Conservation (phyloP, 30 jellyfish, hydroid and myxozoan species). For the Cassiopea xamachana region DNA sequence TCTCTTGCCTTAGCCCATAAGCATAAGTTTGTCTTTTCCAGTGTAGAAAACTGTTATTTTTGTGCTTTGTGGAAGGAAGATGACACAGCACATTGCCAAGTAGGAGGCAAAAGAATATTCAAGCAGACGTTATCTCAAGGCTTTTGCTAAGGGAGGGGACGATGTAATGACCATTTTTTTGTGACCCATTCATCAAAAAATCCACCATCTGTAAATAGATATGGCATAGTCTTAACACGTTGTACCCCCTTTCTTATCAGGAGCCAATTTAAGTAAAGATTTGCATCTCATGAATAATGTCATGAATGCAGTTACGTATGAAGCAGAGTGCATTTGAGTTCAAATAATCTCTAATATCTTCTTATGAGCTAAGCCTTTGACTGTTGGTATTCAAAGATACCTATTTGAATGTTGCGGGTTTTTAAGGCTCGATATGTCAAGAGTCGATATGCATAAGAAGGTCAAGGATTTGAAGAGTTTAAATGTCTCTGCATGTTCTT, state of each 20-base stretch:
- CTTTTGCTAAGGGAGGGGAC: not conserved
- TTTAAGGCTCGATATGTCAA: constrained; percentile 35
- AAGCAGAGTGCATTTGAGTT: constrained; percentile 38
- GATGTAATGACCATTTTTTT: not conserved
- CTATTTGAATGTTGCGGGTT: constrained; percentile 34
- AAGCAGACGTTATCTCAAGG: not conserved
- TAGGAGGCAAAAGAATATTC: too few relatives aligned
- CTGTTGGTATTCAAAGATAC: constrained; percentile 53
- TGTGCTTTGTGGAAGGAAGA: too few relatives aligned
- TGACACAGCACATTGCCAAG: too few relatives aligned
- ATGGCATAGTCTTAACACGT: not conserved
- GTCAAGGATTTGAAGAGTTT: constrained; percentile 28
- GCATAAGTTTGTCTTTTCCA: too few relatives aligned
- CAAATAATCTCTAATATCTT: constrained; percentile 41
- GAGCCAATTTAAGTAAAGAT: not conserved
- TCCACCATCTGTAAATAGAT: not conserved
- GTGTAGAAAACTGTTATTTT: too few relatives aligned
- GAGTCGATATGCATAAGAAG: not conserved
- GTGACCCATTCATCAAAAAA: not conserved
- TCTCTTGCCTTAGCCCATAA: too few relatives aligned
- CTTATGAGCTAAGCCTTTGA: constrained; percentile 63
- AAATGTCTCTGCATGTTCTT: not conserved
- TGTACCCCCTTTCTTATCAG: constrained; percentile 12
- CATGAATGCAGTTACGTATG: constrained; percentile 37
- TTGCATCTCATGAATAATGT: constrained; percentile 25